Evolutionary conservation across 2,888 invertebrate genomes (phyloP), one percentile per base, ranked within the genome.

Genomic region (Synanthedon andrenaeformis): DNA sequence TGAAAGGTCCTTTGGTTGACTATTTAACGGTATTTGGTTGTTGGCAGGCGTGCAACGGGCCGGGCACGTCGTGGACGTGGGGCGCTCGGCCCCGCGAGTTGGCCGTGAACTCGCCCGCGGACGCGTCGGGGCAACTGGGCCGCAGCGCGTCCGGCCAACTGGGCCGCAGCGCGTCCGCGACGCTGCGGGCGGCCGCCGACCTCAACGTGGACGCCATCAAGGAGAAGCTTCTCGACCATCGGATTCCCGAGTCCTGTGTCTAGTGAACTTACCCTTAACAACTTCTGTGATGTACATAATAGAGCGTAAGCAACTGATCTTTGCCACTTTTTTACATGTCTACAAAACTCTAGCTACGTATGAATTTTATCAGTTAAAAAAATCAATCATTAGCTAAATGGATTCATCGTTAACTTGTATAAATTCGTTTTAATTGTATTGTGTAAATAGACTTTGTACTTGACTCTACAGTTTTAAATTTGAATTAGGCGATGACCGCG

Each of bases 211-310:
- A 94, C 78, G 94, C 94, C 70, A 95, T 95, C 81, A 95, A 95
- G 79, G 94, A 95, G 81, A 92, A 94, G 72, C 90, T 95, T 59
- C 94, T 95, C 89, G 94, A 95, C 70, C 93, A 93, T 76, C 91
- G 95, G 74, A 92, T 95, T 74, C 95, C 95, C 50, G 95, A 95
- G 83, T 95, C 94, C 76, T 95, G 95, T 86, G 95, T 95, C 70
- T 95, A 93, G 91, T 28, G 8, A 49, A 49, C 10, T 58, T 19
- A 65, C 62, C 63, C 63, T 54, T 41, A 53, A 53, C 54, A 53
- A 55, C 54, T 58, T 57, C 67, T 74, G 71, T 75, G 72, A 73
- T 85, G 85, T 86, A 85, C 62, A 86, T 86, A 86, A 63, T 85
- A 84, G 76, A 57, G 49, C 60, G 65, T 85, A 85, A 85, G 84